Conservation (phyloP, 2,113 vertebrate species). For the Mus pahari region DNA sequence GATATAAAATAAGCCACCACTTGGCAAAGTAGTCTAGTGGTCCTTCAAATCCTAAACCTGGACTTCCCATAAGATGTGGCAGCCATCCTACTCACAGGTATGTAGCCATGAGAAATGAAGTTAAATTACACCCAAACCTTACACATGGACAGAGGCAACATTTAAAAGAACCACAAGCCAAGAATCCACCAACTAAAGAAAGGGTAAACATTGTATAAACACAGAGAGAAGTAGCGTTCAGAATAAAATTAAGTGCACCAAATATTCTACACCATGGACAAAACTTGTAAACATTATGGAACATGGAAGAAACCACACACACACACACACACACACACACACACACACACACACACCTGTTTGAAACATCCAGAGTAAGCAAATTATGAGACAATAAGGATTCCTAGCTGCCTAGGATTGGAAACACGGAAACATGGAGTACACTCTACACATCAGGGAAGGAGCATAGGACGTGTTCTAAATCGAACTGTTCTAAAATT, state of each 20-base stretch:
- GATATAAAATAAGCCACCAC: neutral
- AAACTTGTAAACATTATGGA: neutral
- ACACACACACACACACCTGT: neutral
- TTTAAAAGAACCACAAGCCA: neutral
- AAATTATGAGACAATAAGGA: neutral
- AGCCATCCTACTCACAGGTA: neutral
- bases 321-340: neutral
- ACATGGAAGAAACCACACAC: neutral
- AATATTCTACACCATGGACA: neutral
- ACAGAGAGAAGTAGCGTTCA: neutral
- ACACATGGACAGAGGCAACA: neutral
- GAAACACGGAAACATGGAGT: neutral
- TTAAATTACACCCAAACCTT: neutral
- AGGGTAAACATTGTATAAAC: neutral
- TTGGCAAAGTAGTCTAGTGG: neutral
- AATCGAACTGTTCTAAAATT: neutral
- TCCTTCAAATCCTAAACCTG: neutral
- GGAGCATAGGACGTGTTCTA: neutral
- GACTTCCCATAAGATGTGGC: neutral
- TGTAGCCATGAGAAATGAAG: neutral
- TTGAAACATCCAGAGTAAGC: neutral
- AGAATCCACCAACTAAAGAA: neutral
- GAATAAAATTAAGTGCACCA: neutral
- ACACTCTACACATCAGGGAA: neutral
- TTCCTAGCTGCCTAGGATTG: neutral